phyloP scores from a whole-genome alignment of 2,888 invertebrate genomes.

The Ferrisia virgata region DNA sequence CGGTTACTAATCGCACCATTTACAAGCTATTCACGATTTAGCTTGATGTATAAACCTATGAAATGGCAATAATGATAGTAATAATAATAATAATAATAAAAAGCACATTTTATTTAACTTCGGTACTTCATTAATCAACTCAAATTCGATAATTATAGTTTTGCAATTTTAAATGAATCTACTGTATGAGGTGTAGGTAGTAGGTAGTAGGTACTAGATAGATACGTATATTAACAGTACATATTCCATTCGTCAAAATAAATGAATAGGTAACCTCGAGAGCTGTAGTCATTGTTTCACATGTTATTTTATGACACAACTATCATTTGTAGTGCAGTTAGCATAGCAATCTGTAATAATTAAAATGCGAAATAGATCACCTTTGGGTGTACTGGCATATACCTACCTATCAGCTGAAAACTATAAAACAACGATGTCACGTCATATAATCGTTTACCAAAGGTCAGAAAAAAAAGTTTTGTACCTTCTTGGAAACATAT shows the following conservation, averaged over 20 bases:
- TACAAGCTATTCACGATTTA: background rate
- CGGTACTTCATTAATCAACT: background rate
- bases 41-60: background rate
- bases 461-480: background rate
- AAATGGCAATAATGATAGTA: background rate
- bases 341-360: background rate
- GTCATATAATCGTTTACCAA: background rate
- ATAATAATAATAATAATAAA: background rate
- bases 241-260: background rate
- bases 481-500: background rate
- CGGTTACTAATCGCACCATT: background rate
- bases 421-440: background rate
- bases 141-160: constrained; percentile 23
- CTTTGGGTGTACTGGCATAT: background rate
- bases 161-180: background rate
- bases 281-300: background rate
- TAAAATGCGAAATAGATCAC: background rate
- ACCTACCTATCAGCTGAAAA: background rate
- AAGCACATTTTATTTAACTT: background rate
- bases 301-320: background rate
- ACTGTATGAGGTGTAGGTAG: background rate
- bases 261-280: background rate
- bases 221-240: background rate
- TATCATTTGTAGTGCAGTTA: background rate
- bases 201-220: too few relatives aligned